These are phyloP conservation scores for Zaprionus nigranus DNA, from an alignment of 1,140 invertebrate species.

Conservation along the genomic window DNA sequence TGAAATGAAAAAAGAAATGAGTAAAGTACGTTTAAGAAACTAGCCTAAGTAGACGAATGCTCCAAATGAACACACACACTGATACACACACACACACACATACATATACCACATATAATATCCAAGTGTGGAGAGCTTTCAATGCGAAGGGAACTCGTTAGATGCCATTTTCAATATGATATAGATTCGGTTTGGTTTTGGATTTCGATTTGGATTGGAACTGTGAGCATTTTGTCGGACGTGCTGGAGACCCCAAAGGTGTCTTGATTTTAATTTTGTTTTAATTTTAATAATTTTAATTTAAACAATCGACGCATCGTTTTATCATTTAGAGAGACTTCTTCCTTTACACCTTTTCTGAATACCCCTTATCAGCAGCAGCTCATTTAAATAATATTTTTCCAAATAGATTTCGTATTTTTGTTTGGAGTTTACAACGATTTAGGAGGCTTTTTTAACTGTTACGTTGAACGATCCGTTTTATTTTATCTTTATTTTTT, in stretches of 20 bases:
- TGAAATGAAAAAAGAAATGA: slow-evolving; percentile 30
- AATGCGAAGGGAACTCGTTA: slow-evolving; percentile 42
- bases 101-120: slow-evolving; percentile 39
- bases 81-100: slow-evolving; percentile 29
- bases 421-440: slow-evolving; percentile 57
- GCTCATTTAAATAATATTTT: slow-evolving; percentile 14
- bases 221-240: slow-evolving; percentile 57
- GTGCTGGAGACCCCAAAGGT: slow-evolving; percentile 33
- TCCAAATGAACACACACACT: slow-evolving; percentile 61
- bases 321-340: not conserved
- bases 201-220: slow-evolving; percentile 5
- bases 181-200: slow-evolving; percentile 25
- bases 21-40: slow-evolving; percentile 73
- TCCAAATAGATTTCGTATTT: slow-evolving; percentile 16
- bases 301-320: slow-evolving; percentile 45
- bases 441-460: slow-evolving; percentile 65
- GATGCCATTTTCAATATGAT: slow-evolving; percentile 42
- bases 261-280: slow-evolving; percentile 60
- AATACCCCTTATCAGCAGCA: not conserved
- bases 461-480: slow-evolving; percentile 54
- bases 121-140: slow-evolving; percentile 48
- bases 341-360: not conserved
- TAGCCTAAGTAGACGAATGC: slow-evolving; percentile 82
- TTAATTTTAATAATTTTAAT: slow-evolving; percentile 49
- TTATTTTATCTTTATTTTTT: not conserved